Conservation (phyloP, 2,888 invertebrate species). For the Cataglyphis altisquamis region DNA sequence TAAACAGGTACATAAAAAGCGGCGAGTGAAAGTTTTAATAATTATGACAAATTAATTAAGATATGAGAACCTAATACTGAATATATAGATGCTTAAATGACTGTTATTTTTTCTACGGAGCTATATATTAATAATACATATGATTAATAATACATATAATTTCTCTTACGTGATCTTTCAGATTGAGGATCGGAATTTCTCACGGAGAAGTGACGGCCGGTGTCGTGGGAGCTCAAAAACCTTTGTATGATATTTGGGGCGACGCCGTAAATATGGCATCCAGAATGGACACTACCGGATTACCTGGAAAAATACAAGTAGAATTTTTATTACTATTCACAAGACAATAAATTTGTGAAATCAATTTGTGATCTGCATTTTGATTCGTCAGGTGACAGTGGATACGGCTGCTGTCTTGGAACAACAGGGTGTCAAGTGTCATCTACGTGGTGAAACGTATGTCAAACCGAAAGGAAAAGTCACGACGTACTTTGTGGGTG, state of each 20-base stretch:
- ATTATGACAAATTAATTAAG: background rate
- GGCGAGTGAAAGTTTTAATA: background rate
- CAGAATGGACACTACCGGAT: slow-evolving; percentile 97
- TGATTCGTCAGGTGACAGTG: slow-evolving; percentile 88
- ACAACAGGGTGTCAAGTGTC: slow-evolving; percentile 90
- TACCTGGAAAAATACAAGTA: slow-evolving; percentile 92
- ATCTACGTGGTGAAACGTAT: slow-evolving; percentile 90
- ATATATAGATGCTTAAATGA: background rate
- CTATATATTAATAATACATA: background rate
- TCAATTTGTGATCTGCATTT: background rate
- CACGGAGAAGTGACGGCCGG: slow-evolving; percentile 97
- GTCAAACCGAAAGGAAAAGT: slow-evolving; percentile 91
- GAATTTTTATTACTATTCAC: background rate
- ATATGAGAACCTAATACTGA: background rate
- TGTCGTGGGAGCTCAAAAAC: slow-evolving; percentile 97
- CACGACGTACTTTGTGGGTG: slow-evolving; percentile 91
- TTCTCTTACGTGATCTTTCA: slow-evolving; percentile 44
- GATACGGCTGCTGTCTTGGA: slow-evolving; percentile 91
- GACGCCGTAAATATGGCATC: slow-evolving; percentile 99
- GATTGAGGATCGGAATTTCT: slow-evolving; percentile 91
- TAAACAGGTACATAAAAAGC: slow-evolving; percentile 51
- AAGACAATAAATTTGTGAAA: background rate
- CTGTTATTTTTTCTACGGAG: background rate
- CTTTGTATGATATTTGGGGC: slow-evolving; percentile 98
- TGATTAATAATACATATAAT: background rate